Percentiles rank a stretch among this genome's conserved stretches.
phyloP scores from a whole-genome alignment of 1,140 invertebrate genomes.

The Nymphalis io region DNA sequence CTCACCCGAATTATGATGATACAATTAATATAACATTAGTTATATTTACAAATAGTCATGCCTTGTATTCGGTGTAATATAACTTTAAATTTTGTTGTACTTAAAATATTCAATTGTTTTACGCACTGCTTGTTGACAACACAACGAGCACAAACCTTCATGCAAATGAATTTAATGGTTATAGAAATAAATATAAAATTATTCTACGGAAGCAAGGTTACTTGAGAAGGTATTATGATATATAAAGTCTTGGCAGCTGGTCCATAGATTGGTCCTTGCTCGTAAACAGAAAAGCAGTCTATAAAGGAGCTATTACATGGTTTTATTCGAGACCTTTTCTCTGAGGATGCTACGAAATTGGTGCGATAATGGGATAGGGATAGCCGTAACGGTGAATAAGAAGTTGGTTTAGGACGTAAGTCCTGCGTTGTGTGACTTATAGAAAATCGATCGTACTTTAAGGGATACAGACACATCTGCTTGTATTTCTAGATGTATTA shows the following conservation, averaged over 20 bases:
- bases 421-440: constrained; percentile 17
- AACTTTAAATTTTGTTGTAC: background rate
- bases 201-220: background rate
- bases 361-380: constrained; percentile 29
- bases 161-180: background rate
- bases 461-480: background rate
- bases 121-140: too few species aligned
- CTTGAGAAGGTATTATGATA: background rate
- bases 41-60: too few species aligned
- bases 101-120: too few species aligned
- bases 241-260: constrained; percentile 8
- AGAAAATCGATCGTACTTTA: constrained; percentile 12
- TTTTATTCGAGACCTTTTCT: constrained; percentile 31
- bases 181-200: background rate
- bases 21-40: too few species aligned
- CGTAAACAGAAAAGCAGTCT: constrained; percentile 14
- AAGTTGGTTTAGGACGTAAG: constrained; percentile 21
- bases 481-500: constrained; percentile 11
- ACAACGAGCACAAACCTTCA: too few species aligned
- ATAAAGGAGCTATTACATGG: constrained; percentile 26
- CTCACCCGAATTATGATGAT: too few species aligned
- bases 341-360: constrained; percentile 12
- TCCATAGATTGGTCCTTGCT: background rate
- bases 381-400: constrained; percentile 32
- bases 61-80: too few species aligned